These are phyloP conservation scores for Labroides dimidiatus DNA, from an alignment of 2,797 vertebrate genomes.

Conservation along the genomic window DNA sequence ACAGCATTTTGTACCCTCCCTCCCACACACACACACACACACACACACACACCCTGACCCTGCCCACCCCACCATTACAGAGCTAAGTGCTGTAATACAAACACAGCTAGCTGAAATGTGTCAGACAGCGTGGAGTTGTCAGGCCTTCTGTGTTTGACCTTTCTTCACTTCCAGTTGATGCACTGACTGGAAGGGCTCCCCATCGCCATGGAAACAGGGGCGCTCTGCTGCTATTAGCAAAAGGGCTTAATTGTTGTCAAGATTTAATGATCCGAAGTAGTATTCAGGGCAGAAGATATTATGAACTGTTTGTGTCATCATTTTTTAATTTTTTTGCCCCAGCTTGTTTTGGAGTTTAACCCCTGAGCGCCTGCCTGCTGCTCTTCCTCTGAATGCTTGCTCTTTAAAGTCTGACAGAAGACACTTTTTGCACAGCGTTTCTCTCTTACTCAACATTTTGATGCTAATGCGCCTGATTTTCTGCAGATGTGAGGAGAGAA, in stretches of 20 bases:
- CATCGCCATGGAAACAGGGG: constrained; percentile 95
- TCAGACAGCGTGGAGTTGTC: constrained; percentile 98
- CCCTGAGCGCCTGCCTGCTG: constrained; percentile 47
- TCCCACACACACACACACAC: neutral
- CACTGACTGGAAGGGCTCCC: constrained; percentile 94
- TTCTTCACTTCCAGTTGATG: constrained; percentile 94
- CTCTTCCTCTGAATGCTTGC: neutral
- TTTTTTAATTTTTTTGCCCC: constrained; percentile 70
- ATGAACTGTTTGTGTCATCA: constrained; percentile 97
- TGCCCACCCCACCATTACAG: constrained; percentile 94
- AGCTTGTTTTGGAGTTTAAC: constrained; percentile 88
- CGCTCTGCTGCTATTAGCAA: constrained; percentile 93
- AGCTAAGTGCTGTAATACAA: constrained; percentile 98
- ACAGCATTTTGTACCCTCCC: constrained; percentile 35
- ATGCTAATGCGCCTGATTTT: constrained; percentile 31
- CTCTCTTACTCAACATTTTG: constrained; percentile 12
- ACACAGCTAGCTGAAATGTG: constrained; percentile 95
- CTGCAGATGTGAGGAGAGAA: constrained; percentile 90
- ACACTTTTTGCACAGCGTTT: constrained; percentile 5
- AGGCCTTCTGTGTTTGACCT: constrained; percentile 97
- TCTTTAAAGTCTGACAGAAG: constrained; percentile 33
- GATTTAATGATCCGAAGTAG: constrained; percentile 99
- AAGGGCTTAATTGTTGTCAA: constrained; percentile 99
- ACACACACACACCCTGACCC: constrained; percentile 65
- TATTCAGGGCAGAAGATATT: constrained; percentile 97